Evolutionary conservation across 2,797 vertebrate species (phyloP), one percentile per base, ranked within the genome.

Genomic region (Gastrophryne carolinensis): DNA sequence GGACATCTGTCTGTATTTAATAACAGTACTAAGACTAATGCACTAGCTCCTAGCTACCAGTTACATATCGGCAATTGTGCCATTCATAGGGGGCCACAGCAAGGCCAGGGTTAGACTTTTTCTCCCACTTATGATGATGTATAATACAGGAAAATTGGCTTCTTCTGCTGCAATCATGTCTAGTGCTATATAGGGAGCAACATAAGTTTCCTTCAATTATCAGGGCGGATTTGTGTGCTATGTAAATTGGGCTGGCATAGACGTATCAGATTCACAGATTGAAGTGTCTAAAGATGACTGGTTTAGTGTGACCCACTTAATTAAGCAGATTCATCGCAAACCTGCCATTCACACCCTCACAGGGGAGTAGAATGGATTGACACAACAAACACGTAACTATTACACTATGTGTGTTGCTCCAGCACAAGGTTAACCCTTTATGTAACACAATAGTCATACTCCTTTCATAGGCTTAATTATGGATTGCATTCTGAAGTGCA

Each of bases 261-360:
- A 60, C 49, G 21, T 34, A 32, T 57, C 57, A 29, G 58, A 77
- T 78, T 78, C 75, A 78, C 68, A 72, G 74, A 56, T 71, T 65
- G 49, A 69, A 56, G 30, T 39, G 65, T 72, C 67, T 65, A 29
- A 72, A 65, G 60, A 63, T 34, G 29, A 58, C 35, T 65, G 60
- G n/a, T 72, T 65, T 41, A 56, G 58, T 66, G 62, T 65, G 75
- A 72, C 67, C 75, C 53, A 66, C 39, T 78, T 78, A 76, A 76
- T 76, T 76, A 72, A 78, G 52, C n/a, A 26, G 39, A 78, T 70
- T 78, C 75, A 72, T 24, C 21, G 60, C 68, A 78, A 64, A 29
- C 47, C 49, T 37, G 29, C 19, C 29, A 58, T 47, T 72, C 57
- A 65, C 67, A 72, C 75, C 50, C 58, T 62, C 58, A 72, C 35